A percentile compares a stretch with the other conserved stretches of the same genome.
phyloP scores from a whole-genome alignment of 2,888 invertebrate species.

The Agriopis marginaria region DNA sequence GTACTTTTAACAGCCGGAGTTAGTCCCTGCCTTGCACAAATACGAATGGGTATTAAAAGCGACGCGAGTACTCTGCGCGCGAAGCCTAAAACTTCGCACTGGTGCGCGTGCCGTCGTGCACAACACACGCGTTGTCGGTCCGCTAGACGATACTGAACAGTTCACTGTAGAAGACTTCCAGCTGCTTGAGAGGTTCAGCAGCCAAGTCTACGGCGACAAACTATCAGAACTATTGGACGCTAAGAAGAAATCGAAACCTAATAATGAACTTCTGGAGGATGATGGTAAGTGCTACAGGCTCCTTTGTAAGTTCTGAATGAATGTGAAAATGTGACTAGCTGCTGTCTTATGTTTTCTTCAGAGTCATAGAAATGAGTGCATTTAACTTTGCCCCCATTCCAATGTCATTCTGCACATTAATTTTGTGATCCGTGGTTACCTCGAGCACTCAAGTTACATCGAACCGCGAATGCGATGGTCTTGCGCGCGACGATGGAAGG shows the following conservation, averaged over 20 bases:
- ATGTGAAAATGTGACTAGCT: neutral
- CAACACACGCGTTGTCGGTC: constrained; percentile 96
- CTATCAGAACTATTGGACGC: constrained; percentile 86
- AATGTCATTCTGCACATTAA: too few species aligned
- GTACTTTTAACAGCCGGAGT: constrained; percentile 66
- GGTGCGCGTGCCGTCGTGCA: constrained; percentile 92
- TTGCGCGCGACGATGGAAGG: too few species aligned
- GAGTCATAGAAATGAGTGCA: too few species aligned
- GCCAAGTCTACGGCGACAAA: constrained; percentile 90
- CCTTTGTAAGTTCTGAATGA: constrained; percentile 4
- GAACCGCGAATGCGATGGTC: too few species aligned
- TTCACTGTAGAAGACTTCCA: constrained; percentile 96
- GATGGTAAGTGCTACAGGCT: constrained; percentile 59
- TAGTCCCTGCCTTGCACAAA: constrained; percentile 85
- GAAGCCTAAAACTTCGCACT: constrained; percentile 89
- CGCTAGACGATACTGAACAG: constrained; percentile 89
- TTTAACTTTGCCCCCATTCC: too few species aligned
- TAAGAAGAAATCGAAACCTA: constrained; percentile 74
- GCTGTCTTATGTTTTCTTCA: neutral
- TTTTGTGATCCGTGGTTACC: too few species aligned
- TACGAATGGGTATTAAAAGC: constrained; percentile 89
- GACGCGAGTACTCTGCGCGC: constrained; percentile 89
- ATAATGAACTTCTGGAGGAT: constrained; percentile 76
- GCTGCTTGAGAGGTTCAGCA: constrained; percentile 92
- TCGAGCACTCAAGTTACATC: too few species aligned